These are phyloP conservation scores for Paguma larvata DNA, from an alignment of 2,797 vertebrate genomes.

Conservation along the genomic window DNA sequence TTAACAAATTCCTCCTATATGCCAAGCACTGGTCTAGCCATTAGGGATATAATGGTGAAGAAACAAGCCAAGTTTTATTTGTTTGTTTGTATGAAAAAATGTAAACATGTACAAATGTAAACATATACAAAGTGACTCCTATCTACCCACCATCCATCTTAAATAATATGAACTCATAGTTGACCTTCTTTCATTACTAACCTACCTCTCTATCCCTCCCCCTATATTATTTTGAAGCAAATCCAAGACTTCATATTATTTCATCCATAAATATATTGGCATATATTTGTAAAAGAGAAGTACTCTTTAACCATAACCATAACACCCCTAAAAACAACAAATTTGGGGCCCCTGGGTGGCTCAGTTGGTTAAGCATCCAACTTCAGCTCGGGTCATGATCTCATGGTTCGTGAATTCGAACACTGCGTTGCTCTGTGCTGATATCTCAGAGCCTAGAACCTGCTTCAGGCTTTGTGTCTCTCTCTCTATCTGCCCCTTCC, in stretches of 20 bases:
- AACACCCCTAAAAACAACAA: neutral
- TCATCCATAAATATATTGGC: neutral
- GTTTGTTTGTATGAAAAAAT: conserved; percentile 40
- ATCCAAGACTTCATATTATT: conserved; percentile 35
- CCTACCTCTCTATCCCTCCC: neutral
- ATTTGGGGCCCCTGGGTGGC: neutral
- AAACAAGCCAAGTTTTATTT: conserved; percentile 38
- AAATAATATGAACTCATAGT: conserved; percentile 14
- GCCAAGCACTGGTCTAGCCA: neutral
- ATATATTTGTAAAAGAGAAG: conserved; percentile 6
- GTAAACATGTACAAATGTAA: neutral
- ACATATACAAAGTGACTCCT: neutral
- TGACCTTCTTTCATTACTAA: conserved; percentile 5
- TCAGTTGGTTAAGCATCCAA: too few species aligned
- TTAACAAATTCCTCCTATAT: neutral
- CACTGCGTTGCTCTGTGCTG: too few species aligned
- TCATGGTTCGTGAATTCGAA: too few species aligned
- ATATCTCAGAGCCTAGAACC: too few species aligned
- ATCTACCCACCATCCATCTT: neutral
- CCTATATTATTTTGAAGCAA: conserved; percentile 7
- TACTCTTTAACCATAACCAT: neutral
- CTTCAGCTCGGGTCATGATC: too few species aligned
- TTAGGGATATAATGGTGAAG: neutral
- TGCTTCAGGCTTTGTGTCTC: too few species aligned
- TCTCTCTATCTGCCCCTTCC: too few species aligned